These are phyloP conservation scores for Yponomeuta malinellus DNA, from an alignment of 2,888 invertebrate genomes.

Conservation along the genomic window DNA sequence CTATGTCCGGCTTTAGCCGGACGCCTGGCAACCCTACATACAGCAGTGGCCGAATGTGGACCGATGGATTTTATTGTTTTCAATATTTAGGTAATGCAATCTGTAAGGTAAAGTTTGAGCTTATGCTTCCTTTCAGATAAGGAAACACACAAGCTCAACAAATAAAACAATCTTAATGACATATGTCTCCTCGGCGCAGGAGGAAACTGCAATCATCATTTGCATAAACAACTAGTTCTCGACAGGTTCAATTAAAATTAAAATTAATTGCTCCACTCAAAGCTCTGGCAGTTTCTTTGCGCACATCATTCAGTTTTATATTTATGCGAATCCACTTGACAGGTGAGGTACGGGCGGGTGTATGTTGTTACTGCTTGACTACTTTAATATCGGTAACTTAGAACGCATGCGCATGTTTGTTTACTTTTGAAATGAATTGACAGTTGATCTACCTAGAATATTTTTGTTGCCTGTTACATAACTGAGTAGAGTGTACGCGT, in stretches of 20 bases:
- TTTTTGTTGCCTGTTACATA: too few species aligned
- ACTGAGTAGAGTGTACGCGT: too few species aligned
- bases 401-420: not conserved
- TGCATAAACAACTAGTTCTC: slow-evolving; percentile 41
- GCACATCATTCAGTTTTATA: slow-evolving; percentile 68
- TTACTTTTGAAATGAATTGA: not conserved
- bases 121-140: not conserved
- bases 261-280: slow-evolving; percentile 65
- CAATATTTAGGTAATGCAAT: too few species aligned
- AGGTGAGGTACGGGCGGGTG: slow-evolving; percentile 45
- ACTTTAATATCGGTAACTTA: not conserved
- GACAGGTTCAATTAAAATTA: slow-evolving; percentile 64
- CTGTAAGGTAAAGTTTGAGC: too few species aligned
- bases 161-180: slow-evolving; percentile 5
- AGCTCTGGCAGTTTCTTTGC: slow-evolving; percentile 56
- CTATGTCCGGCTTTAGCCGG: too few species aligned
- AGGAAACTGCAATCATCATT: slow-evolving; percentile 26
- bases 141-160: not conserved
- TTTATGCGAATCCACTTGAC: slow-evolving; percentile 65
- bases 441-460: not conserved
- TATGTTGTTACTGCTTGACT: not conserved
- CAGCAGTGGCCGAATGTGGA: too few species aligned
- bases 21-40: too few species aligned
- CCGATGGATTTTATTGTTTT: too few species aligned
- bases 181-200: slow-evolving; percentile 2